Percentiles rank a stretch among this genome's conserved stretches.
Conservation (phyloP, 2,797 vertebrate species). For the Sus cebifrons region DNA sequence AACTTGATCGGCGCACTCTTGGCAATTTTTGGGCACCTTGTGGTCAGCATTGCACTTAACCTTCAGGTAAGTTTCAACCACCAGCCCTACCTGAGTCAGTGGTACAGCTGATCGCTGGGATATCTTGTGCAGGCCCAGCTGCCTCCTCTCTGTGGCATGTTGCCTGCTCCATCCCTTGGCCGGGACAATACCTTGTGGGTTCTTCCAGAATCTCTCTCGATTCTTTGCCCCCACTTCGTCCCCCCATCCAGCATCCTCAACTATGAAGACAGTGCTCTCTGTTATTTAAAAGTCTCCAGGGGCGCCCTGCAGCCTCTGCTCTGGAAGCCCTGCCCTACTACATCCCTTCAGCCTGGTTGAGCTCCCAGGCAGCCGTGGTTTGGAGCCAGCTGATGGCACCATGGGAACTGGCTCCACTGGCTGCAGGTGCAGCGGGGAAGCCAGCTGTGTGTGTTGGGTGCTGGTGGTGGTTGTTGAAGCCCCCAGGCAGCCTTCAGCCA, state of each 20-base stretch:
- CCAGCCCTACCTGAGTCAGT: background rate
- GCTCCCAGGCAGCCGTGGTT: background rate
- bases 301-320: background rate
- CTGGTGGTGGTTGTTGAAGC: too few species aligned
- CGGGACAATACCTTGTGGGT: background rate
- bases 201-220: background rate
- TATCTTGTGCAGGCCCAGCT: background rate
- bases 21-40: constrained; percentile 97
- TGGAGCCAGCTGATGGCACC: background rate
- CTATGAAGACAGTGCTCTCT: background rate
- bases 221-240: background rate
- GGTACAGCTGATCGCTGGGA: accelerated
- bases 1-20: constrained; percentile 97
- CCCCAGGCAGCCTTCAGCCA: background rate
- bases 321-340: accelerated
- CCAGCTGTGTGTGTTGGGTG: too few species aligned
- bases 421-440: too few species aligned
- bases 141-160: too few species aligned
- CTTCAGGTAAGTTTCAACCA: constrained; percentile 93
- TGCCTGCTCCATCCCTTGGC: background rate
- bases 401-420: too few species aligned
- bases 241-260: background rate
- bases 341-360: background rate
- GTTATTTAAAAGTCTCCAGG: background rate
- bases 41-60: constrained; percentile 96